Conservation (phyloP, 2,797 vertebrate species). For the Novumbra hubbsi region DNA sequence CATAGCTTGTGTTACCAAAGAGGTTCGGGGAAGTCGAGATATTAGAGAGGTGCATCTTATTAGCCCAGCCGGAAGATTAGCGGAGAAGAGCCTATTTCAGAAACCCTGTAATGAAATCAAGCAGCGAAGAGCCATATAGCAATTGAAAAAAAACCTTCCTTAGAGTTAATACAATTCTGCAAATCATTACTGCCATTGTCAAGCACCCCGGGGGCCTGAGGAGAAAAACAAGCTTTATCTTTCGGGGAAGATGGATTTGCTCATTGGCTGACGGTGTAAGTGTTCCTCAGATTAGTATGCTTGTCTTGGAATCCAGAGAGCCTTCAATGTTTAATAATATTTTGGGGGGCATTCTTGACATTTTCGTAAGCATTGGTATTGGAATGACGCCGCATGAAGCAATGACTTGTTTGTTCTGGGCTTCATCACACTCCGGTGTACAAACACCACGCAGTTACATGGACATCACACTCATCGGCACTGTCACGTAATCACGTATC, state of each 20-base stretch:
- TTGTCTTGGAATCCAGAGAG: background rate
- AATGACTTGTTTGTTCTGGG: background rate
- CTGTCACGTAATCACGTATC: background rate
- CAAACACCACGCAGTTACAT: background rate
- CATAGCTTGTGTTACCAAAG: background rate
- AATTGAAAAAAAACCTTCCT: background rate
- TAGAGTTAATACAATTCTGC: background rate
- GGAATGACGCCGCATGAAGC: background rate
- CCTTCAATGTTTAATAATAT: background rate
- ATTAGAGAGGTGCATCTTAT: background rate
- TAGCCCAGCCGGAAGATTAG: background rate
- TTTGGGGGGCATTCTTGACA: background rate
- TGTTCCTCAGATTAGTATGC: conserved; percentile 7
- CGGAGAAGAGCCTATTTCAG: conserved; percentile 3
- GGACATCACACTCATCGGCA: background rate
- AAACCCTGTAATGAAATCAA: background rate
- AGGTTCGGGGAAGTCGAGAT: background rate
- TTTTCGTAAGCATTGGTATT: background rate
- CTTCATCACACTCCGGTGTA: background rate
- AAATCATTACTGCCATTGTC: background rate
- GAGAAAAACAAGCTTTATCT: background rate
- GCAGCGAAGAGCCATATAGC: background rate
- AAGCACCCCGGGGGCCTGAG: background rate
- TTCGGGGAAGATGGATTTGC: background rate
- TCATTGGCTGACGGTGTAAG: background rate